These are phyloP conservation scores for Atta colombica DNA, from an alignment of 1,140 invertebrate genomes.

Conservation along the genomic window DNA sequence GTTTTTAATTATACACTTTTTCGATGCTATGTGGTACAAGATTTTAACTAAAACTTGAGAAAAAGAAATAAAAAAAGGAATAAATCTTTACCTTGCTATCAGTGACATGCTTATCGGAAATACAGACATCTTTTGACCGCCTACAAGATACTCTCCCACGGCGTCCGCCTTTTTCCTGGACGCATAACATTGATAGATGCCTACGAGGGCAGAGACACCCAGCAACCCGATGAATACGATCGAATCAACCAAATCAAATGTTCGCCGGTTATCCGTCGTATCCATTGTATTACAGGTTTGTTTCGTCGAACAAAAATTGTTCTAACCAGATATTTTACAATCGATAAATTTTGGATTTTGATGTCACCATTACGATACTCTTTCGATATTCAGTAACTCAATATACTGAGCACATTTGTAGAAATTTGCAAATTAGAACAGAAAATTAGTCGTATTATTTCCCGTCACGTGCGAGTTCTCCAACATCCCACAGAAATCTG, in stretches of 20 bases:
- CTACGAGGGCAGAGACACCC: conserved; percentile 88
- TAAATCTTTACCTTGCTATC: conserved; percentile 87
- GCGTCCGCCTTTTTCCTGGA: conserved; percentile 87
- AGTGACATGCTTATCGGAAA: conserved; percentile 90
- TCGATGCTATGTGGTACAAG: neutral
- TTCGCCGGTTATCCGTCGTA: conserved; percentile 33
- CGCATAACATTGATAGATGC: conserved; percentile 90
- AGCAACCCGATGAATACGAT: conserved; percentile 89
- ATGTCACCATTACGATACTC: neutral
- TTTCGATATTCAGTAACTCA: neutral
- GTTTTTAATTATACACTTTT: neutral
- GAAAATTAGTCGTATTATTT: conserved; percentile 20
- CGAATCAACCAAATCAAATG: conserved; percentile 87
- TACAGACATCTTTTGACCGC: conserved; percentile 89
- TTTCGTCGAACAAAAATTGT: neutral
- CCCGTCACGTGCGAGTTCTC: neutral
- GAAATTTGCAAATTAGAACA: neutral
- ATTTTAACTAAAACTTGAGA: neutral
- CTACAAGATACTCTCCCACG: conserved; percentile 88
- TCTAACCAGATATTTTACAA: conserved; percentile 12
- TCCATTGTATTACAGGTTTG: neutral
- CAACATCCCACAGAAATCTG: neutral
- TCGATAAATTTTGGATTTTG: conserved; percentile 2
- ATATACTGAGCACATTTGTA: neutral
- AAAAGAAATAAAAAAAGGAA: neutral